A percentile compares a stretch with the other conserved stretches of the same genome.
Conservation (phyloP, 2,797 vertebrate species). For the Coregonus suidteri region DNA sequence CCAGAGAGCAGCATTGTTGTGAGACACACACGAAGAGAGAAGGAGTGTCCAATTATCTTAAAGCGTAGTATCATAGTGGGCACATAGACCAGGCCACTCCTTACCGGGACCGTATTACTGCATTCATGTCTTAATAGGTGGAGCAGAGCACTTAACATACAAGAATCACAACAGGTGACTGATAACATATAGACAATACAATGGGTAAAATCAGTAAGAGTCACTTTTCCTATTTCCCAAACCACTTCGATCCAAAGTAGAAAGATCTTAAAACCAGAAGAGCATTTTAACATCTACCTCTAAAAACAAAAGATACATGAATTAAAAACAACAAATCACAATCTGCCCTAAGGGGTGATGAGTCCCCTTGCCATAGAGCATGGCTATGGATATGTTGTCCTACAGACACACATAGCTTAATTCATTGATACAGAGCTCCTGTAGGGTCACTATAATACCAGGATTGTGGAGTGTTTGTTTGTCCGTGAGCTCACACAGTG, state of each 20-base stretch:
- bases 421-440: not conserved
- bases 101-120: not conserved
- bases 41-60: not conserved
- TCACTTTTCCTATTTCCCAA: not conserved
- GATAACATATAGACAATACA: no score
- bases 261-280: not conserved
- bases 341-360: not conserved
- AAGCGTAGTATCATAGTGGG: not conserved
- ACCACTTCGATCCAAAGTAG: not conserved
- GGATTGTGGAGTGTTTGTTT: not conserved
- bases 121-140: not conserved
- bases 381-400: not conserved
- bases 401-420: not conserved
- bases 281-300: not conserved
- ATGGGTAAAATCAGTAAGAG: not conserved
- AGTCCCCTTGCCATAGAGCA: constrained; percentile 2
- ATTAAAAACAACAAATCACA: not conserved
- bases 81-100: not conserved
- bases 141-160: not conserved
- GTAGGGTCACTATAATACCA: not conserved
- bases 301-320: not conserved
- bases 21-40: not conserved
- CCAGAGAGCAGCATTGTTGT: not conserved
- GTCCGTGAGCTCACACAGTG: constrained; percentile 69
- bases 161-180: no score